Conservation (phyloP, 2,797 vertebrate species). For the Fistularia commersonii region DNA sequence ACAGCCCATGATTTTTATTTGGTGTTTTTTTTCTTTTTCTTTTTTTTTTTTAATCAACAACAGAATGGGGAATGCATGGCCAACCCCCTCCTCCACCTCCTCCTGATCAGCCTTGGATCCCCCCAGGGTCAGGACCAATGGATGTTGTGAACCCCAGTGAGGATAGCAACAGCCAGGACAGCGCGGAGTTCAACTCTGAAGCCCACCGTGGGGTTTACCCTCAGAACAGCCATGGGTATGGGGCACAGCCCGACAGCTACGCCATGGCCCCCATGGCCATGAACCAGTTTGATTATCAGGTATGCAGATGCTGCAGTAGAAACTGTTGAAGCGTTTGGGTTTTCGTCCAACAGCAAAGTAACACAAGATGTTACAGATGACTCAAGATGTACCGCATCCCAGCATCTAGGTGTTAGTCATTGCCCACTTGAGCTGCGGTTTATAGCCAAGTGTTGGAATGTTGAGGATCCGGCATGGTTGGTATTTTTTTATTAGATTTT, state of each 20-base stretch:
- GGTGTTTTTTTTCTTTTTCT: not conserved
- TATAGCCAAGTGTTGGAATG: conserved; percentile 55
- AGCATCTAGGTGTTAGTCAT: conserved; percentile 56
- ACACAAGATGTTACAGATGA: not conserved
- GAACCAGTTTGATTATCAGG: conserved; percentile 99
- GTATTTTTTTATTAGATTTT: conserved; percentile 36
- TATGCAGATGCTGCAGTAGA: conserved; percentile 78
- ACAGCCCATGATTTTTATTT: not conserved
- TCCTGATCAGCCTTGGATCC: conserved; percentile 94
- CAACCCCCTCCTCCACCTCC: conserved; percentile 85
- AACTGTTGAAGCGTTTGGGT: conserved; percentile 66
- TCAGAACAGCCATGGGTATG: conserved; percentile 99
- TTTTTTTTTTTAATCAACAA: conserved; percentile 24
- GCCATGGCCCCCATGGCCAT: conserved; percentile 89
- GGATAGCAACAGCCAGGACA: conserved; percentile 99
- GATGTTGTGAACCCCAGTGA: conserved; percentile 93
- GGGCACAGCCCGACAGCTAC: conserved; percentile 96
- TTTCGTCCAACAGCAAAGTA: conserved; percentile 31
- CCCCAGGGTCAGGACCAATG: conserved; percentile 91
- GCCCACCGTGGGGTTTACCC: conserved; percentile 90
- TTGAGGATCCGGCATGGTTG: conserved; percentile 59
- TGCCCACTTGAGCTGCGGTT: conserved; percentile 54
- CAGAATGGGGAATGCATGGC: conserved; percentile 96
- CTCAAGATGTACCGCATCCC: conserved; percentile 27
- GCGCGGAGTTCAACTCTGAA: conserved; percentile 92